Base-by-base conservation (phyloP, 64 coral and sea anemone species). In the Montipora cactus region DNA sequence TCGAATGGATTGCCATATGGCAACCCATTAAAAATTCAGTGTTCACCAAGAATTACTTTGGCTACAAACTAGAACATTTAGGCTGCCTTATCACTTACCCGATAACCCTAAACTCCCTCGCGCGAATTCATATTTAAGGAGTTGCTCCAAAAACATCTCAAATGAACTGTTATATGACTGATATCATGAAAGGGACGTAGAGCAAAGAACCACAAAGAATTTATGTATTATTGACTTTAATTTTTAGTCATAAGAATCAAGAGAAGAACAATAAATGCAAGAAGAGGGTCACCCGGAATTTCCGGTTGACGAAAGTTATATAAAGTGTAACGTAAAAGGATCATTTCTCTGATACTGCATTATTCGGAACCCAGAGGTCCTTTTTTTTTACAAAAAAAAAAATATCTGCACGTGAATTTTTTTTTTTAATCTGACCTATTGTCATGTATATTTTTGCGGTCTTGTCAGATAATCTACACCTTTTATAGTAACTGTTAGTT, bases 181-280 rank as follows among this genome's bases (percentile, higher is more conserved):
- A 64, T 14, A 64, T 16, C 37, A 37, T 37, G 37, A 11, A 64
- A 64, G 9, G 2, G 11, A 46, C 18, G 5, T 5, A 50, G 48
- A 12, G 47, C 5, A 76, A 76, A 11, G 3, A 76, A 44, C 11
- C 9, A 44, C 8, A 8, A 71, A 71, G 4, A 71, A 20, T 21
- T 80, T 80, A n/a, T 55, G 10, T 19, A 10, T 21, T 80, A 20
- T 57, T 80, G 50, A 57, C 78, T 50, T 80, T n/a, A n/a, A n/a
- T n/a, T 21, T 80, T 7, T 25, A 8, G 45, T 76, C 25, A 11
- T 25, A 25, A 46, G 10, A 46, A 76, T 76, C 3, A 76, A 46
- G 9, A 76, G 10, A 76, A 19, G 15, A 80, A 80, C 52, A 80
- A 80, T 76, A 46, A 20, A 44, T 57, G 50, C 48, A 1, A 8